Conservation (phyloP, 2,888 invertebrate species). For the Ophonus ardosiacus region DNA sequence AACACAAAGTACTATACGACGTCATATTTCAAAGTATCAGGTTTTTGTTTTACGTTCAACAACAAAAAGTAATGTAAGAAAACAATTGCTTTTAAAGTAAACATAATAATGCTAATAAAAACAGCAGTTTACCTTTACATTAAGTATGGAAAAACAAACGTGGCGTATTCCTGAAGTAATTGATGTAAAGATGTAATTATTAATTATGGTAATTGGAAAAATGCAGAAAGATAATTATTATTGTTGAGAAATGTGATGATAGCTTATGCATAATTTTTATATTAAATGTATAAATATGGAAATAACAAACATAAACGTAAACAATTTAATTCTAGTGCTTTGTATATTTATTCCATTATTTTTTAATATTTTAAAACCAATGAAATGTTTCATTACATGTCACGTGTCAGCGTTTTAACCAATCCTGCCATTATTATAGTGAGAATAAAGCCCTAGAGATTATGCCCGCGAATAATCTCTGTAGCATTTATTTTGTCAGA, state of each 20-base stretch:
- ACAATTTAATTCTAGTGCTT: neutral
- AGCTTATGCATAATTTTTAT: no score
- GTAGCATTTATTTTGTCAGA: no score
- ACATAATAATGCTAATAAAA: neutral
- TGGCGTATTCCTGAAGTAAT: neutral
- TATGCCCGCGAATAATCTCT: no score
- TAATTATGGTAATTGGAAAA: constrained; percentile 28
- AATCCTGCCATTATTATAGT: no score
- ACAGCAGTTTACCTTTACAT: constrained; percentile 2
- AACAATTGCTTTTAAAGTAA: constrained; percentile 13
- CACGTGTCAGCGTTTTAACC: no score
- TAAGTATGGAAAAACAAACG: constrained; percentile 1
- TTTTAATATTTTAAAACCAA: no score
- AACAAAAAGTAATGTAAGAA: constrained; percentile 17
- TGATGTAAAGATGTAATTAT: neutral
- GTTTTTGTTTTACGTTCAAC: constrained; percentile 20
- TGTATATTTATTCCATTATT: neutral
- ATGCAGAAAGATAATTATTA: neutral
- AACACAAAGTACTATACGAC: neutral
- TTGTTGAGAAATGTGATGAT: neutral
- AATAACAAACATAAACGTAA: constrained; percentile 11
- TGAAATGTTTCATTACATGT: no score
- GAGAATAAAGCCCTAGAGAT: no score
- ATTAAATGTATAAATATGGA: neutral
- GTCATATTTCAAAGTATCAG: constrained; percentile 9